A percentile compares a stretch with the other conserved stretches of the same genome.
Evolutionary conservation across 2,888 invertebrate species (phyloP).

Genomic region (Tromatobia lineatoria): DNA sequence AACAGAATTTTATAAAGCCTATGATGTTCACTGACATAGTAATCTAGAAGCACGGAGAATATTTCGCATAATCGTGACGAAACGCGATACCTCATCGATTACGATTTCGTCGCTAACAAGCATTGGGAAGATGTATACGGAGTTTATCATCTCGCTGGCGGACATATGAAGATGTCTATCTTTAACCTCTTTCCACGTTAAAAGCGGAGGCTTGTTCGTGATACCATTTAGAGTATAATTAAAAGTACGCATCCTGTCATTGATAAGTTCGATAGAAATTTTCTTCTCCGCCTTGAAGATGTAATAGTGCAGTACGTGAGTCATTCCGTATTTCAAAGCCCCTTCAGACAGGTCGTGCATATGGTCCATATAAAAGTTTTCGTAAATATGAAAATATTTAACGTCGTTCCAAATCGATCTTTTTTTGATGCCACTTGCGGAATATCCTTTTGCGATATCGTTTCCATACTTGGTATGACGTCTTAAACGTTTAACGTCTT

Average conservation of each 20-base stretch:
- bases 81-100: not conserved
- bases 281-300: constrained; percentile 1
- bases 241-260: not conserved
- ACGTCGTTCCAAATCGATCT: constrained; percentile 9
- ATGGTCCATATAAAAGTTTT: not conserved
- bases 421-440: not conserved
- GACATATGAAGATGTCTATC: not conserved
- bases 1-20: not conserved
- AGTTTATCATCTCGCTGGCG: not conserved
- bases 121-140: not conserved
- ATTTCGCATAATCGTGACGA: not conserved
- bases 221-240: not conserved
- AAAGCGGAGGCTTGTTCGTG: not conserved
- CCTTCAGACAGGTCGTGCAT: not conserved
- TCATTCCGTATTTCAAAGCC: constrained; percentile 5
- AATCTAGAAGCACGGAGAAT: not conserved
- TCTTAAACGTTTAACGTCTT: not conserved
- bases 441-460: not conserved
- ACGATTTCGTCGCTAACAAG: constrained; percentile 2
- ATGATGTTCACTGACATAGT: not conserved
- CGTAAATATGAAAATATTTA: not conserved
- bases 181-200: not conserved
- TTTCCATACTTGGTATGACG: not conserved
- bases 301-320: not conserved
- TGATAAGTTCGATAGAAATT: not conserved